Base-by-base conservation (phyloP, 2,113 vertebrate genomes). In the Delphinus delphis region DNA sequence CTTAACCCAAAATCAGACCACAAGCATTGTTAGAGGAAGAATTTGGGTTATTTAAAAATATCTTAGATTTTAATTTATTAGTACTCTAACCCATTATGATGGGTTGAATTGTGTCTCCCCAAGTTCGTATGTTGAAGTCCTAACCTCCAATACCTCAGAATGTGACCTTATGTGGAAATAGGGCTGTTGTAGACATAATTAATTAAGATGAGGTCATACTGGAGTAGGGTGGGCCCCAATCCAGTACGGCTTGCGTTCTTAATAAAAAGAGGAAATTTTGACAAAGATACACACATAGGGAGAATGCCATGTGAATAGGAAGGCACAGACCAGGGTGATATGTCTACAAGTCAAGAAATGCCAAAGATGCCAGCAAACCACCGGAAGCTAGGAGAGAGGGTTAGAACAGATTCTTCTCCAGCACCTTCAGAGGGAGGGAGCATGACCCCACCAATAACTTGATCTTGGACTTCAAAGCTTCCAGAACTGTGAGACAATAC, bases 61-160 rank as follows among this genome's bases (percentile, higher is more conserved):
- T 67, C 21, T 89, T 44, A 88, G 23, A 89, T 70, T 90, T 92
- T 92, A 31, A 67, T n/a, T 76, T 47, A 55, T 85, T 85, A 92
- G 23, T 33, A 50, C 31, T 83, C 0, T 67, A 88, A 84, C 26
- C 3, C 23, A 81, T 62, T 67, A 6, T 87, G 71, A 60, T 18
- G 36, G 9, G 8, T 58, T 4, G 41, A 38, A 41, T 47, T 80
- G 25, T 79, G 10, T 47, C 8, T 25, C 8, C 20, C 26, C 44
- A 67, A 26, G 21, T 79, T 68, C 15, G 25, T 81, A 60, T 58
- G 28, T 65, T 77, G 36, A 92, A 82, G 26, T 92, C 50, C 41
- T 86, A 90, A 44, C 9, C 8, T 28, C 71, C 20, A n/a, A 2
- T 12, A 90, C 3, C 5, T 96, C 33, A 62, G 71, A 80, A 76